Evolutionary conservation across 1,140 invertebrate genomes (phyloP).

Genomic region (Orchestia grillus): DNA sequence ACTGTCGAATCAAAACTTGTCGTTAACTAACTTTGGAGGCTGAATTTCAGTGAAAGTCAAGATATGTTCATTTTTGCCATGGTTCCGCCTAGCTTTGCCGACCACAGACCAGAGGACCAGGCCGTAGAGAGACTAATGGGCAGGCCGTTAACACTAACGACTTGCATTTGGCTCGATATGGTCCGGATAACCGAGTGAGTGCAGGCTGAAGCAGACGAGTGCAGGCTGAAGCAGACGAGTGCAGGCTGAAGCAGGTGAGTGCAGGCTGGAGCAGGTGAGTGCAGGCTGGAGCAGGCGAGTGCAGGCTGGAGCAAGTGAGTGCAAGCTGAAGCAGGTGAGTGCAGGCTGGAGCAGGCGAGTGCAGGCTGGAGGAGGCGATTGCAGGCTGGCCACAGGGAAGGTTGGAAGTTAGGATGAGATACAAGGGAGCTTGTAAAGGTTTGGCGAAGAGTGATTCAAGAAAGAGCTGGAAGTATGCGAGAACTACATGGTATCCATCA

Average conservation of each 20-base stretch:
- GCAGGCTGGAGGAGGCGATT: not conserved
- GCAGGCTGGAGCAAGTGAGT: not conserved
- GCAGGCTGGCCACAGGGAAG: not conserved
- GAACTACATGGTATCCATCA: not conserved
- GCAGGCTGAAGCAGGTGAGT: not conserved
- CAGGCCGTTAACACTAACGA: constrained; percentile 14
- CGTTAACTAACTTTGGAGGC: not conserved
- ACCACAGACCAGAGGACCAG: not conserved
- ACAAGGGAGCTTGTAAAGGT: not conserved
- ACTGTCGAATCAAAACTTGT: not conserved
- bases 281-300: not conserved
- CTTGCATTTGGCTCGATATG: constrained; percentile 2
- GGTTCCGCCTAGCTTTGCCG: not conserved
- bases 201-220: not conserved
- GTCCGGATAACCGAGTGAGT: constrained; percentile 11
- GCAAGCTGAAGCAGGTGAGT: not conserved
- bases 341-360: not conserved
- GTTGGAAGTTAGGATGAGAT: not conserved
- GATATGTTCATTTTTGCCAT: not conserved
- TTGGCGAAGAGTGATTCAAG: not conserved
- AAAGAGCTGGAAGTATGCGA: not conserved
- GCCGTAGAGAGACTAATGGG: constrained; percentile 4
- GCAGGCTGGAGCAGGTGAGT: not conserved
- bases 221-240: not conserved
- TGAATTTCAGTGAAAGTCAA: not conserved